Percentiles rank a stretch among this genome's conserved stretches.
phyloP scores from a whole-genome alignment of 2,113 vertebrate genomes.

The Nicator chloris region DNA sequence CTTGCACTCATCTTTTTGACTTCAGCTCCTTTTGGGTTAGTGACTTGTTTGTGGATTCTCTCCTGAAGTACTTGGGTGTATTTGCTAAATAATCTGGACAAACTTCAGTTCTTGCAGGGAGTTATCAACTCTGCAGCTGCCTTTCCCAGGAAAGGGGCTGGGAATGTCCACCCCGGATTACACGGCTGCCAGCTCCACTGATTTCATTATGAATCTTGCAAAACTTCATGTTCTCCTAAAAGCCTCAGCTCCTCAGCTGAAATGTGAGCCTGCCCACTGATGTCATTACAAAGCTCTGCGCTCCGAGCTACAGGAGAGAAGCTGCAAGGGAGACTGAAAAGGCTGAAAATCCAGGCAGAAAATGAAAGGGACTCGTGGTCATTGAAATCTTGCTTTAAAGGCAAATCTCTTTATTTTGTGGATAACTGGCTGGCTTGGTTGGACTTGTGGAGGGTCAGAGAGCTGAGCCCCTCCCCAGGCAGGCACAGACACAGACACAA shows the following conservation, averaged over 20 bases:
- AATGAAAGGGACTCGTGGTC: neutral
- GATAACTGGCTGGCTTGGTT: neutral
- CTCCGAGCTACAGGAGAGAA: neutral
- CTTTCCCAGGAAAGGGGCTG: neutral
- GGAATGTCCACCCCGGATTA: neutral
- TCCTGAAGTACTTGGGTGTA: neutral
- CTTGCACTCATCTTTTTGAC: neutral
- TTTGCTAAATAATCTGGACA: constrained; percentile 40
- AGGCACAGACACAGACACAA: neutral
- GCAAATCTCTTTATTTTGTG: neutral
- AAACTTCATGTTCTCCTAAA: neutral
- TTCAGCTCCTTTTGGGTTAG: neutral
- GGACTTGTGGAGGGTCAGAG: neutral
- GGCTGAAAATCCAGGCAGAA: neutral
- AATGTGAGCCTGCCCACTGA: neutral
- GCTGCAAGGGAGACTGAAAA: neutral
- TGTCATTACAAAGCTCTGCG: neutral
- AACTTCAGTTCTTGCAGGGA: neutral
- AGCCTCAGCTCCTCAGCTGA: neutral
- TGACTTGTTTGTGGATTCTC: neutral
- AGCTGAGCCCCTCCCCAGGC: neutral
- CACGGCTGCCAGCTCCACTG: neutral
- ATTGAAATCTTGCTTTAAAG: neutral
- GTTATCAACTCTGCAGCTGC: neutral
- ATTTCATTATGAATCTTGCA: neutral